A percentile compares a stretch with the other conserved stretches of the same genome.
These are phyloP conservation scores for Misgurnus mizolepis DNA, from an alignment of 2,113 vertebrate species.

Conservation along the genomic window DNA sequence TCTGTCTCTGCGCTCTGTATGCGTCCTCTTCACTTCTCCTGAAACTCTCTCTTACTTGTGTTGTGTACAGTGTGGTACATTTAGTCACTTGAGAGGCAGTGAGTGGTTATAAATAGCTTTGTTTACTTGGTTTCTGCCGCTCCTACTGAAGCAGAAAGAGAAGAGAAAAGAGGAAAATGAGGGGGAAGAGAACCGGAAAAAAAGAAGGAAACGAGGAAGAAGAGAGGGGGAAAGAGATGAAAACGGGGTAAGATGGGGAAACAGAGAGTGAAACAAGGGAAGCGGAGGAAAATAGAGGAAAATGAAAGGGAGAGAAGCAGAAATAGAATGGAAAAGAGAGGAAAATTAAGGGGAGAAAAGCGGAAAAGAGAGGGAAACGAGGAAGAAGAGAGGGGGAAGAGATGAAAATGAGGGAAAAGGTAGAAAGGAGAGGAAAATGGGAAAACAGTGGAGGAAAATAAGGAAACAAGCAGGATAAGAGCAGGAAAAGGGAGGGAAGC, in stretches of 20 bases:
- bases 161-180: not conserved
- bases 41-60: conserved; percentile 29
- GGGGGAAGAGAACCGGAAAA: not conserved
- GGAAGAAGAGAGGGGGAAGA: conserved; percentile 43
- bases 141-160: conserved; percentile 13
- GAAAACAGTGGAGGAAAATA: not conserved
- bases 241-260: conserved; percentile 36
- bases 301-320: not conserved
- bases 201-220: conserved; percentile 47
- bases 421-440: not conserved
- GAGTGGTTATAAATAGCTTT: conserved; percentile 49
- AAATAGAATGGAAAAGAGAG: not conserved
- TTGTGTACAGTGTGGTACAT: conserved; percentile 45
- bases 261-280: conserved; percentile 18
- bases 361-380: conserved; percentile 43
- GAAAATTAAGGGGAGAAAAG: not conserved
- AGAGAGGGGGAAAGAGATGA: conserved; percentile 24
- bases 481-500: not conserved
- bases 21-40: conserved; percentile 15
- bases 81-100: conserved; percentile 56
- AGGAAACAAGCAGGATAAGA: too few species aligned
- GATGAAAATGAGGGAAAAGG: not conserved
- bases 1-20: not conserved
- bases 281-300: not conserved
- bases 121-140: conserved; percentile 28